Conservation (phyloP, 2,113 vertebrate species). For the Castor canadensis region DNA sequence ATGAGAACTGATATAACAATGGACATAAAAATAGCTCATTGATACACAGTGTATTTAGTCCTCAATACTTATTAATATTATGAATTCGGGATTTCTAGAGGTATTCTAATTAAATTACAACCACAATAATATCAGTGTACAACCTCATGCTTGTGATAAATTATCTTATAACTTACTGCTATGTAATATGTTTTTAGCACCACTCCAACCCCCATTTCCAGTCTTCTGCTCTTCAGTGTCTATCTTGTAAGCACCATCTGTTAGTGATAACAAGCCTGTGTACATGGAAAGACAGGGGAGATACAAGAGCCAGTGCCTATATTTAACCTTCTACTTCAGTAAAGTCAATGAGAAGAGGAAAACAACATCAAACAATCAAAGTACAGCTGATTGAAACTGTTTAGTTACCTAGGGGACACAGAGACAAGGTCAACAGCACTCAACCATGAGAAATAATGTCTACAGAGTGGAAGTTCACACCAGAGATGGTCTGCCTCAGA, state of each 20-base stretch:
- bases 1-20: background rate
- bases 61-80: background rate
- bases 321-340: conserved; percentile 58
- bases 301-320: conserved; percentile 42
- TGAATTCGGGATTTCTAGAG: background rate
- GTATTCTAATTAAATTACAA: background rate
- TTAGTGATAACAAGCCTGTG: conserved; percentile 52
- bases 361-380: conserved; percentile 38
- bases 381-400: conserved; percentile 36
- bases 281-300: conserved; percentile 7
- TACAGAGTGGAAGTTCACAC: background rate
- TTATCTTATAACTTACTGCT: background rate
- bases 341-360: conserved; percentile 57
- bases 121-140: background rate
- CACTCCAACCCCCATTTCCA: background rate
- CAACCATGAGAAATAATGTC: background rate
- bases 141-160: background rate
- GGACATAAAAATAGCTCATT: background rate
- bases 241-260: conserved; percentile 26
- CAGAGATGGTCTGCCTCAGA: background rate
- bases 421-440: conserved; percentile 58
- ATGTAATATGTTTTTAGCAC: background rate
- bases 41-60: background rate
- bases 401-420: conserved; percentile 44
- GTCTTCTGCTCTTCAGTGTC: background rate